These are phyloP conservation scores for Cryptus armator DNA, from an alignment of 2,888 invertebrate species.

Conservation along the genomic window DNA sequence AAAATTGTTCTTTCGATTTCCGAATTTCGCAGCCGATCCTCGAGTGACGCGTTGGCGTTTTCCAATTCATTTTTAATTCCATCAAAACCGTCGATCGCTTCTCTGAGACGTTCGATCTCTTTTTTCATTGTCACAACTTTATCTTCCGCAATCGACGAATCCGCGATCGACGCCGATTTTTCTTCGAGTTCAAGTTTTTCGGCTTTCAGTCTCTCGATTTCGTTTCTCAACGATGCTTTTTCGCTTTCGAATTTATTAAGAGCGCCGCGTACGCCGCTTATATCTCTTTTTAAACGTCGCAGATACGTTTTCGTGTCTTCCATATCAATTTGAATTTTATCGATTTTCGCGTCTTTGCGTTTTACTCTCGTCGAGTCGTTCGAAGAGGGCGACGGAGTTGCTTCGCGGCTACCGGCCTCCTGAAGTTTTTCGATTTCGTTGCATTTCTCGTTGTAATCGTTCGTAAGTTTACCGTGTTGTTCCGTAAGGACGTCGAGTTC, in stretches of 20 bases:
- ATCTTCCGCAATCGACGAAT: not conserved
- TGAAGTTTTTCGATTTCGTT: slow-evolving; percentile 77
- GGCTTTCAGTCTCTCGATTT: slow-evolving; percentile 73
- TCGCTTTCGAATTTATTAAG: slow-evolving; percentile 72
- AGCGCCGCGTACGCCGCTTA: slow-evolving; percentile 51
- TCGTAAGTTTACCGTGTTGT: slow-evolving; percentile 74
- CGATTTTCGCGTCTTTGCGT: slow-evolving; percentile 69
- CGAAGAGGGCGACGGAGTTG: slow-evolving; percentile 37
- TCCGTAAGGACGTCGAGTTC: slow-evolving; percentile 77
- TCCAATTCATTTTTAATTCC: slow-evolving; percentile 58
- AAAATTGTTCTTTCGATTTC: not conserved
- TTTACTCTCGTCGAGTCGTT: slow-evolving; percentile 51
- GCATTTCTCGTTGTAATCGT: slow-evolving; percentile 76
- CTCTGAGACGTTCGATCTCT: slow-evolving; percentile 45
- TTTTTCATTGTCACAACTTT: slow-evolving; percentile 59
- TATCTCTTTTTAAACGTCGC: slow-evolving; percentile 68
- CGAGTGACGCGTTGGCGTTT: slow-evolving; percentile 20
- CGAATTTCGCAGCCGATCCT: slow-evolving; percentile 5
- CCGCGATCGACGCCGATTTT: slow-evolving; percentile 64
- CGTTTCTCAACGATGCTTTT: slow-evolving; percentile 60
- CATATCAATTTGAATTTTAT: slow-evolving; percentile 73
- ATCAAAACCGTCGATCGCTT: slow-evolving; percentile 40
- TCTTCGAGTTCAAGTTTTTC: slow-evolving; percentile 69
- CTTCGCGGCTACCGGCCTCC: slow-evolving; percentile 54
- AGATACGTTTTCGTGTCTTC: slow-evolving; percentile 73